Conservation (phyloP, 2,888 invertebrate genomes). For the Biston stratarius region DNA sequence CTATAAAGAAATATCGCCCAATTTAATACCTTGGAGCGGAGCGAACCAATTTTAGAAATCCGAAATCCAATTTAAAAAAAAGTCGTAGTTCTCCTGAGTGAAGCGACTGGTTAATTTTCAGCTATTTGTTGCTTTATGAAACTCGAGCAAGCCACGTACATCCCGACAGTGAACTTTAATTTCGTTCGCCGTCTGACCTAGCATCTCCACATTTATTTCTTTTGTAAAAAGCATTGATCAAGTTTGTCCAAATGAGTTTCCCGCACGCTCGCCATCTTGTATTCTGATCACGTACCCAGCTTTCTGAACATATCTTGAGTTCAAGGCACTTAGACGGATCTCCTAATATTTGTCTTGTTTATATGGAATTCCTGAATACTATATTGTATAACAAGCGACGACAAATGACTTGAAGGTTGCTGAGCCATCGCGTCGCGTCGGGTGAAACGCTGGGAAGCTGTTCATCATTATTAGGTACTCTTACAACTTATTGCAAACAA, state of each 20-base stretch:
- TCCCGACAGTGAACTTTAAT: constrained; percentile 11
- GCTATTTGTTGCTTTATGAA: no score
- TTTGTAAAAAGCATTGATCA: constrained; percentile 31
- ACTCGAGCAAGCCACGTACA: not conserved
- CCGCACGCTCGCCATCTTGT: constrained; percentile 36
- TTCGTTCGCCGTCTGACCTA: constrained; percentile 13
- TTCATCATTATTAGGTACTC: no score
- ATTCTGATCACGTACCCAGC: constrained; percentile 41
- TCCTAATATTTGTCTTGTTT: constrained; percentile 24
- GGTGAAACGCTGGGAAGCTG: no score
- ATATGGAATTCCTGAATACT: constrained; percentile 2
- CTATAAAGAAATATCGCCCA: no score
- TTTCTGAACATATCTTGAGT: constrained; percentile 22
- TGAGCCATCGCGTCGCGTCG: no score
- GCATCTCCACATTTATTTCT: constrained; percentile 22
- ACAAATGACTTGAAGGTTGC: no score
- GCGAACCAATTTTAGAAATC: no score
- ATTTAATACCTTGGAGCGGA: no score
- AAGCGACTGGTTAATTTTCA: no score
- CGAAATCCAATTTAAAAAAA: no score
- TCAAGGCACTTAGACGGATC: constrained; percentile 18
- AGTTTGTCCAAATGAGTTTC: constrained; percentile 40
- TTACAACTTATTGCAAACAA: no score
- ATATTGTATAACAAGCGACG: not conserved
- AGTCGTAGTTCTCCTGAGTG: no score